Evolutionary conservation across 2,113 vertebrate genomes (phyloP).

Genomic region (Pygoscelis adeliae): DNA sequence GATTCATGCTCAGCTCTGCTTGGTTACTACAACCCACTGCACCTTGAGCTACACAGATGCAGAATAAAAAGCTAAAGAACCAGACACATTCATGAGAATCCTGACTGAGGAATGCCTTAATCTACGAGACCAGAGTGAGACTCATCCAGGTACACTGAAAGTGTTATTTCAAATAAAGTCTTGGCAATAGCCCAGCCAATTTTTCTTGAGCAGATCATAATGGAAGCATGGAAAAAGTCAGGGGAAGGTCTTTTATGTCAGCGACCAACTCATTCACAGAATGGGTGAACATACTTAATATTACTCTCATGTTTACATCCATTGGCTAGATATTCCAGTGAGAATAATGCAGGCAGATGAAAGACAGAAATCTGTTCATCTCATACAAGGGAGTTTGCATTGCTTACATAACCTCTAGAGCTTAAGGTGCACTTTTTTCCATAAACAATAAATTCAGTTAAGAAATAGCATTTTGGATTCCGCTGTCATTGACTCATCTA

Average conservation of each 20-base stretch:
- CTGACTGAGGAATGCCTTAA: neutral
- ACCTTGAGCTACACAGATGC: neutral
- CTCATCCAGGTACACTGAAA: neutral
- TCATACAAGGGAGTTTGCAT: neutral
- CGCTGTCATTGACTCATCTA: neutral
- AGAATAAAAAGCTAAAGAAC: neutral
- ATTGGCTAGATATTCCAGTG: neutral
- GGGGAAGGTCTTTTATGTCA: neutral
- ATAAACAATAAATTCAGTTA: neutral
- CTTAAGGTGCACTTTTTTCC: neutral
- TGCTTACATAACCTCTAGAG: neutral
- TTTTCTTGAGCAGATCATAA: neutral
- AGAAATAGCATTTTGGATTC: neutral
- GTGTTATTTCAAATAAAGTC: neutral
- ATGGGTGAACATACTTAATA: neutral
- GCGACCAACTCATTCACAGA: neutral
- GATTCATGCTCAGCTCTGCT: neutral
- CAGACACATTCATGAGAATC: neutral
- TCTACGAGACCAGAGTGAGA: neutral
- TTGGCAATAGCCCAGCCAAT: neutral
- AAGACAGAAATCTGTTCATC: neutral
- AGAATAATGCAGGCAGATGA: neutral
- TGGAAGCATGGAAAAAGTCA: neutral
- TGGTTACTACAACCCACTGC: neutral
- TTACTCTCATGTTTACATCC: neutral